Evolutionary conservation across 2,113 vertebrate species (phyloP).

Genomic region (mouse (Mus musculus)): GRCm39 chrX:103758501-103759000

Average conservation of each 20-base stretch:
- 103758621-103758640: too few relatives aligned
- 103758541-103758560: too few relatives aligned
- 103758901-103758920: neutral
- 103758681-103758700: neutral
- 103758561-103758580: too few relatives aligned
- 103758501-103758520: too few relatives aligned
- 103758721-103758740: neutral
- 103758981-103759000: too few relatives aligned
- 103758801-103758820: neutral
- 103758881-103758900: neutral
- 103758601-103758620: too few relatives aligned
- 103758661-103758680: neutral
- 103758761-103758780: neutral
- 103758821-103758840: neutral
- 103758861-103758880: neutral
- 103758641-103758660: neutral
- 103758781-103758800: neutral
- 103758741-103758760: neutral
- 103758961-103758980: too few relatives aligned
- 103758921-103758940: neutral
- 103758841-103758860: neutral
- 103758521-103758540: too few relatives aligned
- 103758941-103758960: too few relatives aligned
- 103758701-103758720: neutral
- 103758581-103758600: too few relatives aligned